Conservation (phyloP, 2,113 vertebrate species). For the Catharus minimus region DNA sequence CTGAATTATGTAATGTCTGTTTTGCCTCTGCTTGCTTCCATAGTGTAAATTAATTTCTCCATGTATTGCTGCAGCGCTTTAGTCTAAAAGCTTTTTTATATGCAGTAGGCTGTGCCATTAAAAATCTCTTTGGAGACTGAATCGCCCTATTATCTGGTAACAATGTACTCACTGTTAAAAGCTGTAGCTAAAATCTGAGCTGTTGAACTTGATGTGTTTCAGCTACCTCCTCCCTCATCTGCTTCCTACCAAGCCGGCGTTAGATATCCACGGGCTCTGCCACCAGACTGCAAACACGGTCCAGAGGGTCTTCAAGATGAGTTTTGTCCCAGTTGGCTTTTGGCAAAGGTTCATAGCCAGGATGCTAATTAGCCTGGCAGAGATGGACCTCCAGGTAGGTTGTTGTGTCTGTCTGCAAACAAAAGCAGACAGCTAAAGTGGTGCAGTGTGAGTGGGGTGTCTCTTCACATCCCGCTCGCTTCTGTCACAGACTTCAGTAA, state of each 20-base stretch:
- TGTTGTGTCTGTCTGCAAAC: not conserved
- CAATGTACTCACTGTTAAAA: constrained; percentile 27
- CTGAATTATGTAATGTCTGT: constrained; percentile 58
- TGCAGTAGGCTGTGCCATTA: constrained; percentile 45
- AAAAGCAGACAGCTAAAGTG: not conserved
- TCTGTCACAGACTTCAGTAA: not conserved
- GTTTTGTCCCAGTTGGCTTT: constrained; percentile 94
- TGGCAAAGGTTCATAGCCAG: constrained; percentile 97
- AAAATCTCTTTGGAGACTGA: constrained; percentile 43
- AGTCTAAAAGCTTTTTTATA: constrained; percentile 57
- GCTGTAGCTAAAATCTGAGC: not conserved
- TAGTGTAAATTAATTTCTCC: constrained; percentile 42
- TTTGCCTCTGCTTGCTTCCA: constrained; percentile 46
- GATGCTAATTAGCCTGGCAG: constrained; percentile 94
- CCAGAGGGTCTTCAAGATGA: constrained; percentile 96
- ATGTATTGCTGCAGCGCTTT: constrained; percentile 13
- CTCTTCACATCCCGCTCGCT: not conserved
- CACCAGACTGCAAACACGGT: constrained; percentile 85
- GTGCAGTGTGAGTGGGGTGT: not conserved
- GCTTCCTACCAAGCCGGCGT: constrained; percentile 90
- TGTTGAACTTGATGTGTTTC: constrained; percentile 40
- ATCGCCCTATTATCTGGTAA: constrained; percentile 15
- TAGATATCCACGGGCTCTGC: constrained; percentile 86
- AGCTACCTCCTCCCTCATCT: constrained; percentile 97
- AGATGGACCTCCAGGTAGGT: constrained; percentile 95